Percentiles rank a stretch among this genome's conserved stretches.
phyloP scores from a whole-genome alignment of 1,140 invertebrate genomes.

The Cyrtorhinus lividipennis region DNA sequence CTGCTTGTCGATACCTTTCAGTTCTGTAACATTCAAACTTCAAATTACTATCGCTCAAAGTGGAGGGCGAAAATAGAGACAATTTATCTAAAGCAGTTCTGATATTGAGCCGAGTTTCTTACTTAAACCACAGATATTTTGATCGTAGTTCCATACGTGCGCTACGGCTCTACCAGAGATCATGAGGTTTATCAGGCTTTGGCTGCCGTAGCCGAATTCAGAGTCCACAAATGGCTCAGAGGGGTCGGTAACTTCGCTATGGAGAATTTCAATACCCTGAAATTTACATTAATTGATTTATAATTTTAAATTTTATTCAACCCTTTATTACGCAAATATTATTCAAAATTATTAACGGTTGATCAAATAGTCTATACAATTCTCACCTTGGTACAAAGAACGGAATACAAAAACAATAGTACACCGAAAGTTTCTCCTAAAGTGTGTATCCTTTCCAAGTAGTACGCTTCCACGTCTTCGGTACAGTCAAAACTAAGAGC shows the following conservation, averaged over 20 bases:
- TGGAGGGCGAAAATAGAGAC: too few relatives aligned
- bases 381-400: conserved; percentile 76
- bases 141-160: conserved; percentile 91
- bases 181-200: conserved; percentile 86
- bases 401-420: conserved; percentile 77
- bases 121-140: conserved; percentile 80
- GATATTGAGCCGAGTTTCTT: too few relatives aligned
- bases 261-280: conserved; percentile 59
- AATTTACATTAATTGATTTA: too few relatives aligned
- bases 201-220: conserved; percentile 83
- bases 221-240: conserved; percentile 76
- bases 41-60: too few relatives aligned
- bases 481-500: conserved; percentile 38
- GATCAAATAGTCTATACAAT: too few relatives aligned
- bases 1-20: conserved; percentile 70
- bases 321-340: too few relatives aligned
- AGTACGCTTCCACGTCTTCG: conserved; percentile 56
- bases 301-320: too few relatives aligned
- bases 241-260: conserved; percentile 67
- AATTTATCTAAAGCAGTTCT: too few relatives aligned
- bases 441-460: conserved; percentile 50
- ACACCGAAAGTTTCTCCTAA: conserved; percentile 71
- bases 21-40: too few relatives aligned
- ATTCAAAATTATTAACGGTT: too few relatives aligned
- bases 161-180: conserved; percentile 79